A percentile compares a stretch with the other conserved stretches of the same genome.
Evolutionary conservation across 2,113 vertebrate species (phyloP).

Genomic region (Gasterosteus aculeatus): DNA sequence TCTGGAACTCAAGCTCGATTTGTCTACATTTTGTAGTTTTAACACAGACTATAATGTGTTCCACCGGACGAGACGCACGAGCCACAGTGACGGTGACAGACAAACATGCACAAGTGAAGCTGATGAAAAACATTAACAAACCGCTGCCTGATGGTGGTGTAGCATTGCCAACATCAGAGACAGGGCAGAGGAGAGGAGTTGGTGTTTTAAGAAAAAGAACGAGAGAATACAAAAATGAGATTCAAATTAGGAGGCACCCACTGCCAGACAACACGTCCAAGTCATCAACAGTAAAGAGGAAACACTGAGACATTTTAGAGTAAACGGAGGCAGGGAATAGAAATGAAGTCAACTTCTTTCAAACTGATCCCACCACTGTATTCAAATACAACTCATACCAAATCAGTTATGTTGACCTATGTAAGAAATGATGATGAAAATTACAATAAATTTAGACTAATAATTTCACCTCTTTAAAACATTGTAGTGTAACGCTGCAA

Average conservation of each 20-base stretch:
- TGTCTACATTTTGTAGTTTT: constrained; percentile 34
- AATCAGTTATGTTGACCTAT: not conserved
- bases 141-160: constrained; percentile 89
- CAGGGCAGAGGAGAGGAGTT: constrained; percentile 69
- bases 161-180: constrained; percentile 84
- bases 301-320: constrained; percentile 60
- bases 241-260: constrained; percentile 64
- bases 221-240: constrained; percentile 62
- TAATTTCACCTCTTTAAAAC: constrained; percentile 48
- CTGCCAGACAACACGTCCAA: constrained; percentile 48
- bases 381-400: not conserved
- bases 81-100: constrained; percentile 53
- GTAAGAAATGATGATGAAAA: not conserved
- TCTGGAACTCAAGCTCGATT: constrained; percentile 25
- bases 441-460: not conserved
- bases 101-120: constrained; percentile 76
- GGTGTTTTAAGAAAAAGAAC: constrained; percentile 64
- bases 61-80: constrained; percentile 23
- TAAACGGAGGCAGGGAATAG: constrained; percentile 21
- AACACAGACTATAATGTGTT: constrained; percentile 27
- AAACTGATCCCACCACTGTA: constrained; percentile 8
- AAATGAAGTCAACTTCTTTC: not conserved
- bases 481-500: constrained; percentile 53
- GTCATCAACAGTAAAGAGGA: constrained; percentile 50
- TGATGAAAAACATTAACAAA: constrained; percentile 87